phyloP scores from a whole-genome alignment of 2,888 invertebrate genomes.

The Callimorpha dominula region DNA sequence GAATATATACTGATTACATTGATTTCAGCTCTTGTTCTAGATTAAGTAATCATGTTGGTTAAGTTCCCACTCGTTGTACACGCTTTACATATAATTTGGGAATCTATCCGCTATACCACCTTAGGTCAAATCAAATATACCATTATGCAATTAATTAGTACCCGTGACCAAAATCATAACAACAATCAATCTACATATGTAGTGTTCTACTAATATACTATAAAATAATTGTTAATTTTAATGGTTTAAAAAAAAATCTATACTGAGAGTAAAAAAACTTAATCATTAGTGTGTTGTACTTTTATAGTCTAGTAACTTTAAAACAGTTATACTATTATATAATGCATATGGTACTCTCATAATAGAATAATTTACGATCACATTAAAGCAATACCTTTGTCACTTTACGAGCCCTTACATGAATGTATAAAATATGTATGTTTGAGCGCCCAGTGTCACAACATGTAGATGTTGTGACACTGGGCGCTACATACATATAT shows the following conservation, averaged over 20 bases:
- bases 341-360: conserved; percentile 11
- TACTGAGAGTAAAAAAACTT: background rate
- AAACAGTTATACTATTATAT: background rate
- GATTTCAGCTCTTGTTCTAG: background rate
- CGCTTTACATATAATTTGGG: too few species aligned
- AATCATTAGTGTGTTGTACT: background rate
- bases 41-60: background rate
- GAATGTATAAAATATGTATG: conserved; percentile 34
- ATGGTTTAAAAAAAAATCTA: background rate
- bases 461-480: too few species aligned
- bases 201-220: too few species aligned
- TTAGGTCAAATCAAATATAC: too few species aligned
- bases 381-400: conserved; percentile 35
- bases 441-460: conserved; percentile 39
- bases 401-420: conserved; percentile 29
- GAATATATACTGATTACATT: background rate
- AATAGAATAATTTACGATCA: conserved; percentile 39
- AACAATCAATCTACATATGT: too few species aligned
- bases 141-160: too few species aligned
- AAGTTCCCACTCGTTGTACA: too few species aligned
- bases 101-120: too few species aligned
- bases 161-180: too few species aligned
- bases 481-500: too few species aligned
- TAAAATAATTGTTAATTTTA: too few species aligned
- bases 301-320: background rate